Evolutionary conservation across 2,888 invertebrate species (phyloP).

Genomic region (Leptinotarsa juncta): DNA sequence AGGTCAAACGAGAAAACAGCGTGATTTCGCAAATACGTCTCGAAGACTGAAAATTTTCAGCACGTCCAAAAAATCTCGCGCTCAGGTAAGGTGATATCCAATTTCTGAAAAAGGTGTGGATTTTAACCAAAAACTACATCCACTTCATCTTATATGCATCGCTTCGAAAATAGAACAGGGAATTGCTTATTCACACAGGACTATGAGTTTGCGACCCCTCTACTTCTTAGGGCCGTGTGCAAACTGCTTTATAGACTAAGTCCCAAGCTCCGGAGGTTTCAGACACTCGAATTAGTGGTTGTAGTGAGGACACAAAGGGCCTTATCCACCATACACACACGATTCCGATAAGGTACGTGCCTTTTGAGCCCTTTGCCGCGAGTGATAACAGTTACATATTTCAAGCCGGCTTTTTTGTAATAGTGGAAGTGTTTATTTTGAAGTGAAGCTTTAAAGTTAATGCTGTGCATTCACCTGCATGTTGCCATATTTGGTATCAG

Average conservation of each 20-base stretch:
- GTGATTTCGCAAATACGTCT: not conserved
- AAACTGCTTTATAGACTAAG: conserved; percentile 72
- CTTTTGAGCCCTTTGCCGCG: conserved; percentile 41
- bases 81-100: conserved; percentile 57
- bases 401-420: conserved; percentile 24
- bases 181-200: conserved; percentile 67
- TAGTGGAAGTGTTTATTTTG: conserved; percentile 29
- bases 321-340: conserved; percentile 60
- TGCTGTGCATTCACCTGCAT: conserved; percentile 39
- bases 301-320: conserved; percentile 68
- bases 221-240: conserved; percentile 70
- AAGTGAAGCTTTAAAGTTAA: conserved; percentile 33
- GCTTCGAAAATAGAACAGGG: conserved; percentile 68
- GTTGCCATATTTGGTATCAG: conserved; percentile 58
- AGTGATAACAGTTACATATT: conserved; percentile 37
- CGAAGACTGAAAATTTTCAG: conserved; percentile 2
- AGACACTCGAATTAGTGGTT: conserved; percentile 73
- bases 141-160: conserved; percentile 60
- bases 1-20: not conserved
- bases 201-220: conserved; percentile 52
- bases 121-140: conserved; percentile 63
- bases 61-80: conserved; percentile 9
- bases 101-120: conserved; percentile 64
- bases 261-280: conserved; percentile 62
- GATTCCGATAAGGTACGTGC: conserved; percentile 65